A percentile compares a stretch with the other conserved stretches of the same genome.
These are phyloP conservation scores for Boulengeromyrus knoepffleri DNA, from an alignment of 2,113 vertebrate genomes.

Conservation along the genomic window DNA sequence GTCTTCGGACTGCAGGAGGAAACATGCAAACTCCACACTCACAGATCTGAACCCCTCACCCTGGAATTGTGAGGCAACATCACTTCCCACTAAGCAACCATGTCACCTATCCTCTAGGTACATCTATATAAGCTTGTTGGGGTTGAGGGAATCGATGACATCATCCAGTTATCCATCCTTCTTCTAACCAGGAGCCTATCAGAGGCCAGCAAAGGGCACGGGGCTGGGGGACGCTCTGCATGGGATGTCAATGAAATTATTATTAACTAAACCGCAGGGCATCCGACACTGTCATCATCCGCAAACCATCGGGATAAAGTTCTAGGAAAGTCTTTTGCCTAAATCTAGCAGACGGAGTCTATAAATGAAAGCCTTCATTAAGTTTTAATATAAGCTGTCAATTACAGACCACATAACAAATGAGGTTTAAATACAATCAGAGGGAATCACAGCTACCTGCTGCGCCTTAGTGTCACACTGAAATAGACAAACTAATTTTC, in stretches of 20 bases:
- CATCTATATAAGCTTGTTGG: not conserved
- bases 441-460: slow-evolving; percentile 75
- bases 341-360: slow-evolving; percentile 59
- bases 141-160: not conserved
- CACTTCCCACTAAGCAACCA: not conserved
- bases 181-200: not conserved
- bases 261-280: slow-evolving; percentile 27
- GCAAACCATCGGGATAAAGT: slow-evolving; percentile 22
- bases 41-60: not conserved
- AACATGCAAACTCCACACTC: not conserved
- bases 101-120: not conserved
- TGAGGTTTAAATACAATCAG: slow-evolving; percentile 82
- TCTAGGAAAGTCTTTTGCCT: slow-evolving; percentile 28
- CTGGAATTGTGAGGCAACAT: not conserved
- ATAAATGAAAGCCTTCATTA: slow-evolving; percentile 71
- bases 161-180: not conserved
- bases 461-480: slow-evolving; percentile 63
- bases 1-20: not conserved
- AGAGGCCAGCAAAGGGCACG: not conserved
- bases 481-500: slow-evolving; percentile 73
- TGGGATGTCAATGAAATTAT: slow-evolving; percentile 32
- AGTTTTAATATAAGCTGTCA: slow-evolving; percentile 75
- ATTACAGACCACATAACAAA: slow-evolving; percentile 76
- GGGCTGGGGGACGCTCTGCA: not conserved
- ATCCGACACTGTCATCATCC: slow-evolving; percentile 24